Conservation (phyloP, 2,797 vertebrate genomes). For the Spondyliosoma cantharus region DNA sequence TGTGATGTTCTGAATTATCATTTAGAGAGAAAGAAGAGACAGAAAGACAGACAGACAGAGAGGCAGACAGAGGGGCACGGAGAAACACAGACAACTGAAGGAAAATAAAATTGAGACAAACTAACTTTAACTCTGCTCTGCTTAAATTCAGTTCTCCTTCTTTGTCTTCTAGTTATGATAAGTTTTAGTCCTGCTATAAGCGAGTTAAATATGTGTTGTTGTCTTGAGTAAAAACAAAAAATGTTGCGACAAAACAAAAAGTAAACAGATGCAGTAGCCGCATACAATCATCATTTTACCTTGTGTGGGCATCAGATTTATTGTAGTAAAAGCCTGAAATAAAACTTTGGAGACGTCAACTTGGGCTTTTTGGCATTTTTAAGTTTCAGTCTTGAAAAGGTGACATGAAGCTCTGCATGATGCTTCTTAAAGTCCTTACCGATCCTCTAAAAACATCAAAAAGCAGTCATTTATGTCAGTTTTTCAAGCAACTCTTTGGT, state of each 20-base stretch:
- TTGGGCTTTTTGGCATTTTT: background rate
- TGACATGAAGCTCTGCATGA: background rate
- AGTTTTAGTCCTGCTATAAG: background rate
- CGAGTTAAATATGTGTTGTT: background rate
- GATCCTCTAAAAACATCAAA: background rate
- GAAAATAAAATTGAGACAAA: conserved; percentile 44
- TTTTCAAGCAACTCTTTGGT: background rate
- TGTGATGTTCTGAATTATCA: conserved; percentile 91
- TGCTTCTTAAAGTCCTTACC: background rate
- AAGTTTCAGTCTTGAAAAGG: background rate
- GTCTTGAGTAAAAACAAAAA: conserved; percentile 1
- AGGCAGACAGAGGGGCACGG: background rate
- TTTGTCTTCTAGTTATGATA: conserved; percentile 5
- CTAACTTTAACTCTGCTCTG: conserved; percentile 30
- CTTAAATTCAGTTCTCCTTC: conserved; percentile 11
- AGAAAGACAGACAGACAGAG: background rate
- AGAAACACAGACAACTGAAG: conserved; percentile 1
- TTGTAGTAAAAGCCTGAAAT: too few relatives aligned
- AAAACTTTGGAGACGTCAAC: background rate
- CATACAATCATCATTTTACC: background rate
- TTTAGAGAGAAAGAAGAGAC: conserved; percentile 67
- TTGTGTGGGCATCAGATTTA: too few relatives aligned
- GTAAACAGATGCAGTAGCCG: background rate
- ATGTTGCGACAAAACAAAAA: background rate
- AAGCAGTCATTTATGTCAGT: background rate